Percentiles rank a stretch among this genome's conserved stretches.
These are phyloP conservation scores for Uria lomvia DNA, from an alignment of 2,113 vertebrate species.

Conservation along the genomic window DNA sequence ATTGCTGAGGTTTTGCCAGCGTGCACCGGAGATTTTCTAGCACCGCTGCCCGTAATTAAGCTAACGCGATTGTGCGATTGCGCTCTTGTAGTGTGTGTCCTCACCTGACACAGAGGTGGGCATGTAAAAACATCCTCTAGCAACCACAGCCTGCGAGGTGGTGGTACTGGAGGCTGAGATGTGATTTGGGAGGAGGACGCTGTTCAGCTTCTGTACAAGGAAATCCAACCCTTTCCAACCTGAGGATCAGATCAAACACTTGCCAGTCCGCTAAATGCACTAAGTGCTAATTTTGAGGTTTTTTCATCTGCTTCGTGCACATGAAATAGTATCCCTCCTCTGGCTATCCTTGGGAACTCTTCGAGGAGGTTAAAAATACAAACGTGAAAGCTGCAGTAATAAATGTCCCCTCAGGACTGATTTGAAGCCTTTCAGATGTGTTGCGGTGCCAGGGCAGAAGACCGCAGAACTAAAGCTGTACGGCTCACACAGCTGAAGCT, in stretches of 20 bases:
- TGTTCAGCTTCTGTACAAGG: background rate
- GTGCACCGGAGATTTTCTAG: background rate
- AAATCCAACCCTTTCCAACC: background rate
- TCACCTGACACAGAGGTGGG: background rate
- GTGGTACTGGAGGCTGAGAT: background rate
- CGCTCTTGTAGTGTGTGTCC: fast-evolving
- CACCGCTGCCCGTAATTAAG: background rate
- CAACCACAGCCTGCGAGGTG: background rate
- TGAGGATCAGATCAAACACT: background rate
- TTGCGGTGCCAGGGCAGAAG: background rate
- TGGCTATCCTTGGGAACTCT: conserved; percentile 33
- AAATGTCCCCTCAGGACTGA: conserved; percentile 3
- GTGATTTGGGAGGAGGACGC: background rate
- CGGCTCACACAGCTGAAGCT: background rate
- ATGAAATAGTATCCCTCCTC: conserved; percentile 24
- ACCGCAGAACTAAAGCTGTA: background rate
- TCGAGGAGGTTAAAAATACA: conserved; percentile 32
- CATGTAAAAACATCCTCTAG: background rate
- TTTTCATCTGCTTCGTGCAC: background rate
- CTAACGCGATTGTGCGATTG: background rate
- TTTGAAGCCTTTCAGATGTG: background rate
- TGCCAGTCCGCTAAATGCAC: background rate
- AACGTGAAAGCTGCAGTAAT: background rate
- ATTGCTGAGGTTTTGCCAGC: fast-evolving
- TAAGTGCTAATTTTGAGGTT: conserved; percentile 16